phyloP scores from a whole-genome alignment of 2,888 invertebrate genomes.

The Thumatha senex region DNA sequence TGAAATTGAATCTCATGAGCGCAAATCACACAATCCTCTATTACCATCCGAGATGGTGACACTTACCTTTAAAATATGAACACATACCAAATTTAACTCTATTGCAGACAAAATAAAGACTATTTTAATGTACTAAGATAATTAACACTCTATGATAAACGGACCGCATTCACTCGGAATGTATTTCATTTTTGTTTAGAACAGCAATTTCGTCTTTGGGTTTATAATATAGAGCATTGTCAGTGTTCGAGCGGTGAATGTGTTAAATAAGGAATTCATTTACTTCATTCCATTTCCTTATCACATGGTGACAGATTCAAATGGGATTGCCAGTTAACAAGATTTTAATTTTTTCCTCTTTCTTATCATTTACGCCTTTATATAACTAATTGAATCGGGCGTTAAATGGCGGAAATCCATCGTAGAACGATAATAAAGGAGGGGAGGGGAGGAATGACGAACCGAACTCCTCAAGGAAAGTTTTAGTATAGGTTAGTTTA shows the following conservation, averaged over 20 bases:
- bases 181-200: conserved; percentile 47
- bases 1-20: conserved; percentile 80
- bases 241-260: conserved; percentile 29
- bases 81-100: conserved; percentile 38
- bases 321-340: conserved; percentile 17
- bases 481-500: too few relatives aligned
- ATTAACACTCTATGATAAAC: conserved; percentile 44
- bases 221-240: conserved; percentile 37
- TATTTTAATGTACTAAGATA: conserved; percentile 12
- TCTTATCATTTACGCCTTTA: too few relatives aligned
- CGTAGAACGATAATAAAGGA: too few relatives aligned
- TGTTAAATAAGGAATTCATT: conserved; percentile 13
- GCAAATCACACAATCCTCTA: conserved; percentile 71
- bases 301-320: conserved; percentile 11
- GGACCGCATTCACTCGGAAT: conserved; percentile 41
- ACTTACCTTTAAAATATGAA: conserved; percentile 35
- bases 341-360: conserved; percentile 24
- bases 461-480: too few relatives aligned
- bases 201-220: conserved; percentile 37
- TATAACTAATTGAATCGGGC: too few relatives aligned
- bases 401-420: too few relatives aligned
- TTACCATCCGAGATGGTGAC: conserved; percentile 60
- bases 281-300: conserved; percentile 26
- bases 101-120: conserved; percentile 26
- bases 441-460: too few relatives aligned